These are phyloP conservation scores for Anguilla marmorata DNA, from an alignment of 2,797 vertebrate species.

Conservation along the genomic window DNA sequence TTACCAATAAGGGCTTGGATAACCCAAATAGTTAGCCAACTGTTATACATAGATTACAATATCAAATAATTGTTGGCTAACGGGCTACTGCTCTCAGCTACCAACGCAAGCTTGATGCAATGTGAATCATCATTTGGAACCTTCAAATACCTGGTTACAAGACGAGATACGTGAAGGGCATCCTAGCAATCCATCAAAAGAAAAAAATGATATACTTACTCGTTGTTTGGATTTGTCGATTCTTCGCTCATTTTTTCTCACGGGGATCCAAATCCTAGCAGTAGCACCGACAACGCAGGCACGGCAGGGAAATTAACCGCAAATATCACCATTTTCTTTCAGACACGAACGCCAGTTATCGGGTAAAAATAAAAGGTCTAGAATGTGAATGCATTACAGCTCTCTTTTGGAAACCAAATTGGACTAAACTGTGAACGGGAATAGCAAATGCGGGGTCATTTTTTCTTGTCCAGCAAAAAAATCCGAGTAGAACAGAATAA, in stretches of 20 bases:
- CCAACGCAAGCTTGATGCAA: neutral
- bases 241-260: conserved; percentile 99
- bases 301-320: conserved; percentile 84
- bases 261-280: conserved; percentile 85
- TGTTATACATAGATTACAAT: neutral
- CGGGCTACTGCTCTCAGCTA: neutral
- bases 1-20: neutral
- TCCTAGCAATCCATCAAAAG: conserved; percentile 24
- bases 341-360: conserved; percentile 55
- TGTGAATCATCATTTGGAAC: conserved; percentile 8
- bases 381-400: conserved; percentile 60
- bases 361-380: conserved; percentile 48
- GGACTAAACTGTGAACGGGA: conserved; percentile 69
- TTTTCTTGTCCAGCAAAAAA: conserved; percentile 76
- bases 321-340: conserved; percentile 89
- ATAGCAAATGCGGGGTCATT: conserved; percentile 72
- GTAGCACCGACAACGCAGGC: conserved; percentile 81
- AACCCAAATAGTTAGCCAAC: neutral
- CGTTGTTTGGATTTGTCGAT: conserved; percentile 95
- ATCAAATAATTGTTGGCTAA: conserved; percentile 16
- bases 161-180: conserved; percentile 17
- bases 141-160: conserved; percentile 5
- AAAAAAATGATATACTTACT: conserved; percentile 74
- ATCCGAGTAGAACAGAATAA: conserved; percentile 72
- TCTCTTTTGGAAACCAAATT: conserved; percentile 53